These are phyloP conservation scores for Crenichthys baileyi DNA, from an alignment of 2,797 vertebrate species.

Conservation along the genomic window DNA sequence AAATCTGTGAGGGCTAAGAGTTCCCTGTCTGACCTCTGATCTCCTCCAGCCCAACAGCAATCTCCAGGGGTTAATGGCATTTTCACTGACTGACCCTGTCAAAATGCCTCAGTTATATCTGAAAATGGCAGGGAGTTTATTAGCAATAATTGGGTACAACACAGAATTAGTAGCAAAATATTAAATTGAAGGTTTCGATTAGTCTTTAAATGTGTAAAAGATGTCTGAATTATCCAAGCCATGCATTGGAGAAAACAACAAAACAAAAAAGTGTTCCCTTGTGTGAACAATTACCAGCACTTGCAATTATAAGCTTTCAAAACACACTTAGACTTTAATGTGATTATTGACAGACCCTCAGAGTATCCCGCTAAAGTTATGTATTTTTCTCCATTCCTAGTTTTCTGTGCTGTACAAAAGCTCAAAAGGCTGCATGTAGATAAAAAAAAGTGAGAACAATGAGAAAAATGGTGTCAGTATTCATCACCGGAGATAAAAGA, in stretches of 20 bases:
- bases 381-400: slow-evolving; percentile 6
- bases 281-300: slow-evolving; percentile 32
- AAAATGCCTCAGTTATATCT: slow-evolving; percentile 64
- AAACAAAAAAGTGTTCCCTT: neutral
- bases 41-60: slow-evolving; percentile 52
- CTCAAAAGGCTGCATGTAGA: slow-evolving; percentile 45
- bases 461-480: slow-evolving; percentile 62
- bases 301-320: slow-evolving; percentile 45
- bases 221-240: slow-evolving; percentile 18
- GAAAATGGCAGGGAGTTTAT: slow-evolving; percentile 35
- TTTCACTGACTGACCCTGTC: slow-evolving; percentile 71
- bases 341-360: slow-evolving; percentile 44
- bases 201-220: slow-evolving; percentile 6
- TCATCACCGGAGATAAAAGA: slow-evolving; percentile 67
- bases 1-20: slow-evolving; percentile 38
- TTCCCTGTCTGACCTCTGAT: slow-evolving; percentile 70
- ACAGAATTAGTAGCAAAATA: slow-evolving; percentile 28
- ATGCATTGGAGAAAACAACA: neutral
- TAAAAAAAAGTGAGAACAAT: slow-evolving; percentile 61
- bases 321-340: slow-evolving; percentile 31
- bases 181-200: slow-evolving; percentile 34
- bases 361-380: slow-evolving; percentile 14
- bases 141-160: slow-evolving; percentile 34
- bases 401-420: slow-evolving; percentile 31
- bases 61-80: slow-evolving; percentile 66